Evolutionary conservation across 2,888 invertebrate species (phyloP).

Genomic region (Erebia palarica): DNA sequence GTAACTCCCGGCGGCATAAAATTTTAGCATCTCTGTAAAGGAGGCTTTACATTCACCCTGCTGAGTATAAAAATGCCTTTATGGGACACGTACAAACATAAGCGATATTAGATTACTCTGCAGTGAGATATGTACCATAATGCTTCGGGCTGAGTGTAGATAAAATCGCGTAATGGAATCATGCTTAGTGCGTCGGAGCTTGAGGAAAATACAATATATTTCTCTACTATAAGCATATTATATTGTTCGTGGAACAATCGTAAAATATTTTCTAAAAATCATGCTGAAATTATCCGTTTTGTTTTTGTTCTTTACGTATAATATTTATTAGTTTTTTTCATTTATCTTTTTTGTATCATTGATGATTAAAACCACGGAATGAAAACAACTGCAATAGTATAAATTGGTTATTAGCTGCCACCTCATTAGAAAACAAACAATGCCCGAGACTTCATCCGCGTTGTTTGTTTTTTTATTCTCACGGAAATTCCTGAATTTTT

Average conservation of each 20-base stretch:
- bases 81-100: constrained; percentile 60
- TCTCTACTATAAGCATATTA: not conserved
- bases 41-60: constrained; percentile 40
- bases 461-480: too few relatives aligned
- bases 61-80: constrained; percentile 54
- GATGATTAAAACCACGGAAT: too few relatives aligned
- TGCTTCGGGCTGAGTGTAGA: constrained; percentile 34
- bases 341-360: too few relatives aligned
- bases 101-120: constrained; percentile 58
- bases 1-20: constrained; percentile 46
- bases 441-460: too few relatives aligned
- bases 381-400: too few relatives aligned
- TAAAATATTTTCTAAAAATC: too few relatives aligned
- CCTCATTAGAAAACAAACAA: too few relatives aligned
- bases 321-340: too few relatives aligned
- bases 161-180: constrained; percentile 32
- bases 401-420: too few relatives aligned
- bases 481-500: too few relatives aligned
- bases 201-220: constrained; percentile 9
- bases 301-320: too few relatives aligned
- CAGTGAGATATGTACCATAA: constrained; percentile 38
- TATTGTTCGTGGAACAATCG: not conserved
- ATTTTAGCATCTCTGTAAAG: constrained; percentile 51
- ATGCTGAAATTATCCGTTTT: too few relatives aligned
- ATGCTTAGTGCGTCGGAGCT: constrained; percentile 12